phyloP scores from a whole-genome alignment of 2,888 invertebrate species.

The Dicranocentrus wangi region DNA sequence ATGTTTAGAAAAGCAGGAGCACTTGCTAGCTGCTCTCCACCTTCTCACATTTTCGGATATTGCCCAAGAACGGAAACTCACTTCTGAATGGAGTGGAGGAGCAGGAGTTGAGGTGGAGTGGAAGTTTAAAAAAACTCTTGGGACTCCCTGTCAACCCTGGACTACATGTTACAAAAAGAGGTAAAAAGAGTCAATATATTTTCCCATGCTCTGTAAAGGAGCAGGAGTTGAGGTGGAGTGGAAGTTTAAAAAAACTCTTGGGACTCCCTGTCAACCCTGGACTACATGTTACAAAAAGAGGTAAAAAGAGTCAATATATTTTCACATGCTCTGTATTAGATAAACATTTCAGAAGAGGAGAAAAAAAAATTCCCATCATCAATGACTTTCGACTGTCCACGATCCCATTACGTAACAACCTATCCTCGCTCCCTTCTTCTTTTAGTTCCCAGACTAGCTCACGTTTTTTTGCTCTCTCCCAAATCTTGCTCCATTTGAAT shows the following conservation, averaged over 20 bases:
- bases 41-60: constrained; percentile 47
- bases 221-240: constrained; percentile 47
- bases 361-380: no score
- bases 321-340: constrained; percentile 2
- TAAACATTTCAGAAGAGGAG: constrained; percentile 28
- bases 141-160: constrained; percentile 52
- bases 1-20: no score
- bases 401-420: no score
- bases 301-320: constrained; percentile 25
- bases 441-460: neutral
- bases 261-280: constrained; percentile 52
- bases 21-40: constrained; percentile 18
- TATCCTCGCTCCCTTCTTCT: no score
- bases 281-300: constrained; percentile 27
- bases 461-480: constrained; percentile 1
- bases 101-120: constrained; percentile 47
- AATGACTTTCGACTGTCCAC: no score
- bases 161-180: constrained; percentile 27
- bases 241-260: constrained; percentile 50
- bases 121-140: constrained; percentile 50
- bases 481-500: constrained; percentile 37
- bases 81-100: constrained; percentile 18
- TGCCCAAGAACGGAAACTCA: constrained; percentile 59
- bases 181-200: constrained; percentile 25
- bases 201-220: constrained; percentile 23